Percentiles rank a stretch among this genome's conserved stretches.
These are phyloP conservation scores for Melieria omissa DNA, from an alignment of 2,888 invertebrate genomes.

Conservation along the genomic window DNA sequence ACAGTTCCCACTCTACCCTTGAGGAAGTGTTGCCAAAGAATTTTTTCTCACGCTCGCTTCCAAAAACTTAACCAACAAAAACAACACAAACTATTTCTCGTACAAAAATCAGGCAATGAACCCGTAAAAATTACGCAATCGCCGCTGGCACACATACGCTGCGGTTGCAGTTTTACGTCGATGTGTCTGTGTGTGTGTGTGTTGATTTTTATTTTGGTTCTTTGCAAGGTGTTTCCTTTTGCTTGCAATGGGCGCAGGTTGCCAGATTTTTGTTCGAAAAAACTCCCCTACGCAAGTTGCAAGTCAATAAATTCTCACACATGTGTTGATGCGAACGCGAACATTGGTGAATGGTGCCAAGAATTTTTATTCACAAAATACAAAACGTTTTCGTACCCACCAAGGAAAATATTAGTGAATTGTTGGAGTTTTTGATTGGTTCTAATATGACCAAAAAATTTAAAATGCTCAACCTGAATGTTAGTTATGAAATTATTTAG, in stretches of 20 bases:
- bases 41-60: constrained; percentile 1
- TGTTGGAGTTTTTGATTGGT: background rate
- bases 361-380: background rate
- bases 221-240: background rate
- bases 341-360: background rate
- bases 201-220: background rate
- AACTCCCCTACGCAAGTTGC: constrained; percentile 2
- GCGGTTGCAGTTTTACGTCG: background rate
- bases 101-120: background rate
- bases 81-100: background rate
- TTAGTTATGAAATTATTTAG: too few species aligned
- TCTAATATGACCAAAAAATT: too few species aligned
- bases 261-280: background rate
- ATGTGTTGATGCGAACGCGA: background rate
- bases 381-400: background rate
- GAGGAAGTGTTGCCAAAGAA: background rate
- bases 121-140: background rate
- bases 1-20: background rate
- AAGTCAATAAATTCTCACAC: background rate
- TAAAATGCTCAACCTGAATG: too few species aligned
- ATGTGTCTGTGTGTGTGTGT: too few species aligned
- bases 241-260: background rate
- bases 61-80: background rate
- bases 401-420: background rate
- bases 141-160: background rate